Evolutionary conservation across 2,797 vertebrate genomes (phyloP), one percentile per base, ranked within the genome.

Genomic region (Cryptoblepharus egeriae): DNA sequence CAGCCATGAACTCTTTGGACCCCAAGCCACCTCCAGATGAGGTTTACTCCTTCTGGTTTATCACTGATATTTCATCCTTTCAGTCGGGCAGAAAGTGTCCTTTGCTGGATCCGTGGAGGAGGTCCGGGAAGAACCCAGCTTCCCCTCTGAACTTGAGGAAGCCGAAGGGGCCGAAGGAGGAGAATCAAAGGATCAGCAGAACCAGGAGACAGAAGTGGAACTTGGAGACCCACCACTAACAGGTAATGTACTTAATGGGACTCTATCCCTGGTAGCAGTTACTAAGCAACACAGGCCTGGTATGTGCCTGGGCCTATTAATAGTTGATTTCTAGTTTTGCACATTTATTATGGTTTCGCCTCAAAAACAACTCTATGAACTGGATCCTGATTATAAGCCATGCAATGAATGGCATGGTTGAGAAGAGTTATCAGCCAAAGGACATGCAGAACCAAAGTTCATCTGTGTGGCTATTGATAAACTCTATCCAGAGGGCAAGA

Each of bases 31-130:
- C 24, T 67, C 30, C 1, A 11, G 20, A 7, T 1, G 16, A 22
- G 10, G n/a, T 30, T 52, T 45, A 20, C 63, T 10, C 39, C 26
- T 68, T 71, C 58, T 37, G 61, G 55, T 77, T 64, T 20, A 7
- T 74, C 60, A 68, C 26, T 2, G 11, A 0, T 2, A 15, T 61
- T 15, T 68, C 45, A 35, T 77, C 75, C 87, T 57, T 0, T 0
- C 86, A 93, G 95, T 85, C 30, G 95, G 93, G 63, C 94, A 95
- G 89, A 95, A 94, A 76, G 93, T 91, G 30, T 90, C 94, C 83
- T 95, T 73, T 26, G 94, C 88, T 74, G 93, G 88, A 37, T 95
- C 92, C 85, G 64, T 95, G 4, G 94, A 95, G 5, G 95, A 95
- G 37, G 93, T 92, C 6, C 92, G 90, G 63, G 92, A 94, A 75